Evolutionary conservation across 2,797 vertebrate species (phyloP).

Genomic region (Argya squamiceps): DNA sequence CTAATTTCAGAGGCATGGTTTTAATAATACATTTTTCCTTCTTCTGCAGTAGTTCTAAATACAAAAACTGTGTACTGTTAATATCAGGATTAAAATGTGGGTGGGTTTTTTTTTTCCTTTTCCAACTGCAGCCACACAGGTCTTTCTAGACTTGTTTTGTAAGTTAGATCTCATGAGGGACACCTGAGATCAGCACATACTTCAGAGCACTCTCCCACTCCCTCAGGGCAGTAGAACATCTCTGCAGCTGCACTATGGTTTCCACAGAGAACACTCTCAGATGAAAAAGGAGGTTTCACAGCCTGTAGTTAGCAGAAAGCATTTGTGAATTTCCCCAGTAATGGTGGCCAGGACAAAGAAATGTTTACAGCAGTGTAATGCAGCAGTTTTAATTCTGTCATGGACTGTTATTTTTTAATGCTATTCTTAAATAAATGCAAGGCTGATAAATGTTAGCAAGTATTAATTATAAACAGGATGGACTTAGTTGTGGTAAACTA

Average conservation of each 20-base stretch:
- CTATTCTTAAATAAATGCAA: neutral
- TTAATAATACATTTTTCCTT: neutral
- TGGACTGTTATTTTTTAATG: neutral
- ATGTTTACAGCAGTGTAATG: neutral
- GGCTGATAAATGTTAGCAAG: neutral
- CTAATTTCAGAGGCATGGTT: conserved; percentile 7
- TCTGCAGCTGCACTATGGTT: neutral
- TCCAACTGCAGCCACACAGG: neutral
- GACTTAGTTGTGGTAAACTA: neutral
- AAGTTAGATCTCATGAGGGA: neutral
- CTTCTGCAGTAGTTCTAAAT: neutral
- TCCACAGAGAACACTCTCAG: neutral
- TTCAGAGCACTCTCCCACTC: neutral
- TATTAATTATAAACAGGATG: neutral
- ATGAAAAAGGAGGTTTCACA: neutral
- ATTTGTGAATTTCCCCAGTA: neutral
- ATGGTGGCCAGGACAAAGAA: neutral
- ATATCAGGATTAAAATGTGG: neutral
- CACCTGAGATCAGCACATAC: conserved; percentile 6
- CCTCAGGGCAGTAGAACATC: neutral
- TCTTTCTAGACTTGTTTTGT: conserved; percentile 15
- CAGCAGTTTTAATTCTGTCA: neutral
- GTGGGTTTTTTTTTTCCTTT: neutral
- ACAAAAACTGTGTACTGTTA: neutral
- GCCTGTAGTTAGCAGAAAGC: neutral